Base-by-base conservation (phyloP, 2,113 vertebrate species). In the Prietella phreatophila region DNA sequence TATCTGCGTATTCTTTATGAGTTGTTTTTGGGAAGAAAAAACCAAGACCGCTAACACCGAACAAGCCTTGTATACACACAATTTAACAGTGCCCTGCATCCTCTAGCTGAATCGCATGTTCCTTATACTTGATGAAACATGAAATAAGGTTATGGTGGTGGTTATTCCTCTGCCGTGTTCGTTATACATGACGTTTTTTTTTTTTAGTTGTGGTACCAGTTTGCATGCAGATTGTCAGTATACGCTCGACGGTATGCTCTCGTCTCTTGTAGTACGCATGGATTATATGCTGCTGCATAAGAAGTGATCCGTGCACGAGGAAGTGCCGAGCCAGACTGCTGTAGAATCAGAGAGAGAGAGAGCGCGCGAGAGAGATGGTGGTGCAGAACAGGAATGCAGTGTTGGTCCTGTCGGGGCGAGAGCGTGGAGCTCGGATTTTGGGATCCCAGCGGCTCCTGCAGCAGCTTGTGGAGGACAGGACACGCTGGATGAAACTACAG, bases 401-500 rank as follows among this genome's bases (percentile, higher is more conserved):
- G 81, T 96, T 96, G 90, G 99, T 99, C 93, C 96, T 99, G 88
- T 97, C 95, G 89, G 96, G 96, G 88, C 95, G 98, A 92, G 98
- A 99, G 92, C 95, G 96, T 13, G 98, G 98, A 63, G 96, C 97
- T 73, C 96, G 96, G 90, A 94, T 95, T 25, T 94, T 97, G 50
- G 97, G 98, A 83, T 96, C 97, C 9, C 97, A 99, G 91, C 93
- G 98, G 19, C 97, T 98, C 85, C 95, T 99, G 89, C 97, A 99
- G 95, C 97, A 99, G 91, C 93, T 99, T 92, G 98, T 99, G 89
- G 98, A 99, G 93, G 98, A 99, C 95, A 99, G 99, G 91, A 97
- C 98, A 4, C 97, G 98, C 82, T 98, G 96, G 96, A 99, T 99
- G 98, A 99, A 99, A 91, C 99, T 98, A 97, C 97, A 99, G 90